These are phyloP conservation scores for Perdita meconis DNA, from an alignment of 2,888 invertebrate species.

Conservation along the genomic window DNA sequence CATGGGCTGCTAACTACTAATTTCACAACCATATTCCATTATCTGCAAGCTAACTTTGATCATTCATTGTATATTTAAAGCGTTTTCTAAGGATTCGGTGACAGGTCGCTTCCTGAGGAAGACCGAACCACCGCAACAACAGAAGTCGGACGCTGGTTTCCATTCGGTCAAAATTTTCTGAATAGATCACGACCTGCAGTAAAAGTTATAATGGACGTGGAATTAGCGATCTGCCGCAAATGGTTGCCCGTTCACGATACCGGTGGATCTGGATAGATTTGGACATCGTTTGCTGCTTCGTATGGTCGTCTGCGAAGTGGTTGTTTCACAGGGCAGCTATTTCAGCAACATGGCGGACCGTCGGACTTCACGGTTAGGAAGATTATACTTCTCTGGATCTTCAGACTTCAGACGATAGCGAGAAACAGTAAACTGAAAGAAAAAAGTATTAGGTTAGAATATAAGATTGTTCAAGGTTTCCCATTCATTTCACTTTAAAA, in stretches of 20 bases:
- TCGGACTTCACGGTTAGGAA: background rate
- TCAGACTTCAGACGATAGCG: no score
- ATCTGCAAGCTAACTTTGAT: no score
- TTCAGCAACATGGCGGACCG: slow-evolving; percentile 36
- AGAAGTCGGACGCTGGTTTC: slow-evolving; percentile 40
- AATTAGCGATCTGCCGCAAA: slow-evolving; percentile 76
- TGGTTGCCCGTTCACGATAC: slow-evolving; percentile 70
- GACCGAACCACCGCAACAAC: slow-evolving; percentile 32
- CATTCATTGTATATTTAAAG: no score
- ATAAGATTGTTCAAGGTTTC: no score
- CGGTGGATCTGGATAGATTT: slow-evolving; percentile 60
- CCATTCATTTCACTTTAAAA: no score
- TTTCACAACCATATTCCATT: no score
- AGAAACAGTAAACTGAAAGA: no score
- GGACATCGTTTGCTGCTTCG: slow-evolving; percentile 62
- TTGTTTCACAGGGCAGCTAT: slow-evolving; percentile 14
- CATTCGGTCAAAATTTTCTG: slow-evolving; percentile 52
- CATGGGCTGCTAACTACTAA: no score
- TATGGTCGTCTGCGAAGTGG: slow-evolving; percentile 61
- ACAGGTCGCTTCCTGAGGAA: slow-evolving; percentile 23
- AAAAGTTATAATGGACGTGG: slow-evolving; percentile 70
- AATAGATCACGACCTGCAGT: slow-evolving; percentile 45
- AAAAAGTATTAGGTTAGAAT: no score
- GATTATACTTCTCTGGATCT: background rate
- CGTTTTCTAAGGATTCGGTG: no score